These are phyloP conservation scores for cattle (Bos taurus) DNA, from an alignment of 2,113 vertebrate genomes.

Conservation along the genomic window DNA sequence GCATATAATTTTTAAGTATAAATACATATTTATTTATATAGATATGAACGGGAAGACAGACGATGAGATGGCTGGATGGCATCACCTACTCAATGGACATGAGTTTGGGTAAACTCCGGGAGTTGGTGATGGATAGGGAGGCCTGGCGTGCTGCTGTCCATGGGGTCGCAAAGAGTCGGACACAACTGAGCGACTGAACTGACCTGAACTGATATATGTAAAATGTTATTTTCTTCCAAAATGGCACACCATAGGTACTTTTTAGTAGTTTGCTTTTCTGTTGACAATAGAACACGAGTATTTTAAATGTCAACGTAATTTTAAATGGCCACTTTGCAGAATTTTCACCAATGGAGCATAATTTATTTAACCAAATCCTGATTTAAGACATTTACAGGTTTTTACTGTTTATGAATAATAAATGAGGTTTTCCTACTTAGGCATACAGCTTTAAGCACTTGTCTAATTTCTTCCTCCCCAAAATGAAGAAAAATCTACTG, in stretches of 20 bases:
- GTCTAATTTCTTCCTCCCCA: neutral
- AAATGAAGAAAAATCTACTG: neutral
- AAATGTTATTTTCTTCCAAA: neutral
- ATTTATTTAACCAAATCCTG: neutral
- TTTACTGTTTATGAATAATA: neutral
- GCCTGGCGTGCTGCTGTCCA: too few relatives aligned
- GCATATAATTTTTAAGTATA: neutral
- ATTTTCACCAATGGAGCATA: neutral
- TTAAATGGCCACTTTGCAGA: neutral
- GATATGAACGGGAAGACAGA: neutral
- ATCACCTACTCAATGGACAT: too few relatives aligned
- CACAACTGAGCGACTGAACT: too few relatives aligned
- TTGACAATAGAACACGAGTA: neutral
- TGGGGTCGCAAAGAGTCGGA: too few relatives aligned
- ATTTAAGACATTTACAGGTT: neutral
- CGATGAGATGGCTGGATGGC: too few relatives aligned
- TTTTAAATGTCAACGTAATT: neutral
- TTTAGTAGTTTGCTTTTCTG: constrained; percentile 4
- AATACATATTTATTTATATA: neutral
- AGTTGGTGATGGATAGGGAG: too few relatives aligned
- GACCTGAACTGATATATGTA: neutral
- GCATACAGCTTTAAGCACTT: neutral
- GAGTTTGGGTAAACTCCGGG: too few relatives aligned
- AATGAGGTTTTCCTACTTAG: neutral
- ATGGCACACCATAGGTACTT: neutral